Conservation (phyloP, 2,888 invertebrate species). For the Dyspetes luteomarginatus region DNA sequence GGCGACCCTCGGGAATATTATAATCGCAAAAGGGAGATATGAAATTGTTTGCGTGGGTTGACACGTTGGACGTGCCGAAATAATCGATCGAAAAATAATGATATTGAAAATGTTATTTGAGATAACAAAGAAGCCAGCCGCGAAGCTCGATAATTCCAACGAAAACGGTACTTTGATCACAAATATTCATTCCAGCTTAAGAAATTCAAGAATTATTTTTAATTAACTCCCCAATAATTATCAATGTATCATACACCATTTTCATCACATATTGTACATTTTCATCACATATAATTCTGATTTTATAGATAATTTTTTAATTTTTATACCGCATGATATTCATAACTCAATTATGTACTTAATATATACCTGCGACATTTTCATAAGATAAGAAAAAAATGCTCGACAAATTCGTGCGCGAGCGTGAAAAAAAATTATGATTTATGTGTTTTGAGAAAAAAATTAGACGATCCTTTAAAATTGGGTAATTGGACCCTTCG, state of each 20-base stretch:
- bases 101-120: background rate
- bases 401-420: background rate
- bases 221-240: too few relatives aligned
- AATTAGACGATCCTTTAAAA: background rate
- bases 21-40: background rate
- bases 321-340: too few relatives aligned
- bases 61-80: too few relatives aligned
- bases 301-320: too few relatives aligned
- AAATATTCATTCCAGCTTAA: too few relatives aligned
- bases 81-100: background rate
- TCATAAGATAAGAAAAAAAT: background rate
- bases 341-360: too few relatives aligned
- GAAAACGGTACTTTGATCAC: background rate
- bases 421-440: background rate
- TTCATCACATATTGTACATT: too few relatives aligned
- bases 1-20: constrained; percentile 35
- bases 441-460: background rate
- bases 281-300: too few relatives aligned
- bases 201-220: too few relatives aligned
- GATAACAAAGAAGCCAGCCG: background rate
- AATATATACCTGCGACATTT: too few relatives aligned
- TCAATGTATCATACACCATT: too few relatives aligned
- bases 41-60: background rate
- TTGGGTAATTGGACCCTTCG: background rate
- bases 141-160: background rate